These are phyloP conservation scores for Tenebrosternarchus preto DNA, from an alignment of 2,113 vertebrate species.

Conservation along the genomic window DNA sequence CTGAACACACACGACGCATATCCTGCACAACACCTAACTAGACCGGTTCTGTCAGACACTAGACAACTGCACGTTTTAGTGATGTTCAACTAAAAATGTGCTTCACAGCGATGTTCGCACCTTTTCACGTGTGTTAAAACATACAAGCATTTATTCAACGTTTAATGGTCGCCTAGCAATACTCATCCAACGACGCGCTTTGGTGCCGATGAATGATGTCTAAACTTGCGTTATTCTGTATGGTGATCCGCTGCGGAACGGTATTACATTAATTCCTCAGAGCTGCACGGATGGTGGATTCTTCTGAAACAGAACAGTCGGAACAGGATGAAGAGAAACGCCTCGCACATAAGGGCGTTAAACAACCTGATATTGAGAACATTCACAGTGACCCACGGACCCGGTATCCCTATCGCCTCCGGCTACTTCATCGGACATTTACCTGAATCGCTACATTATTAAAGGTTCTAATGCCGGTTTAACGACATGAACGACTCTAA, in stretches of 20 bases:
- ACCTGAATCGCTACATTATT: neutral
- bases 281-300: neutral
- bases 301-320: neutral
- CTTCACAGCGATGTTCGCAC: neutral
- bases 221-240: neutral
- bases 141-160: no score
- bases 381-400: neutral
- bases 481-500: neutral
- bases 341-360: no score
- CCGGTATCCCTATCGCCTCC: neutral
- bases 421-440: neutral
- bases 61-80: neutral
- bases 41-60: neutral
- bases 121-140: no score
- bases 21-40: neutral
- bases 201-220: neutral
- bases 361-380: neutral
- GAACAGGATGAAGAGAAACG: neutral
- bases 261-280: no score
- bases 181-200: neutral
- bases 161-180: neutral
- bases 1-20: neutral
- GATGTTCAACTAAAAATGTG: neutral
- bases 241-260: neutral
- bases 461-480: neutral